Evolutionary conservation across 2,797 vertebrate genomes (phyloP).

Genomic region (Hoplostethus atlanticus): DNA sequence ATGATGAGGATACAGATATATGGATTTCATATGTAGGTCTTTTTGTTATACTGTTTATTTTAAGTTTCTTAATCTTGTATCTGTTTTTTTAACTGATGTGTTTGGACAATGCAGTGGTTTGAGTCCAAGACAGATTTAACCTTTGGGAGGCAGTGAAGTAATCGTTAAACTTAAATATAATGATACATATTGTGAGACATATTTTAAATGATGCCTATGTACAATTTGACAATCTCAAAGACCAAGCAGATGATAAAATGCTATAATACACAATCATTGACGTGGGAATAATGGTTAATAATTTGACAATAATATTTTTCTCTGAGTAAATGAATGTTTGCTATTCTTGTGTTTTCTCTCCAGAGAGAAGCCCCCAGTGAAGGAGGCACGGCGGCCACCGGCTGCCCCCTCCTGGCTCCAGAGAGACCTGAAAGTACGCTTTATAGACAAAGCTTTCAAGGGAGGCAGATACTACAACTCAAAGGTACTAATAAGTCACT

Average conservation of each 20-base stretch:
- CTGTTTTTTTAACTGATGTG: background rate
- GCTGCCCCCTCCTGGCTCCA: constrained; percentile 87
- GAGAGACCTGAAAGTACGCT: constrained; percentile 91
- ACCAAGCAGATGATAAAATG: no score
- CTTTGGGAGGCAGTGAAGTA: background rate
- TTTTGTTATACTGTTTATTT: background rate
- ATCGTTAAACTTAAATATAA: background rate
- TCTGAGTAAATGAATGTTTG: background rate
- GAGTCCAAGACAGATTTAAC: background rate
- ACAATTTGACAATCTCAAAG: no score
- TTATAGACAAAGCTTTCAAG: constrained; percentile 90
- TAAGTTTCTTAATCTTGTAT: background rate
- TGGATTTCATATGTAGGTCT: background rate
- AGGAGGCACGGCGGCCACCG: constrained; percentile 72
- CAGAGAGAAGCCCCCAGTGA: constrained; percentile 80
- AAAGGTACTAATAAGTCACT: constrained; percentile 83
- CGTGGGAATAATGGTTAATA: background rate
- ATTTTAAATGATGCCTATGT: no score
- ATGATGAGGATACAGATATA: background rate
- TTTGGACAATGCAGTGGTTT: background rate
- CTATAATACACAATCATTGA: no score
- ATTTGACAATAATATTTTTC: background rate
- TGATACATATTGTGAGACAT: no score
- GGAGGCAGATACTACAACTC: constrained; percentile 93
- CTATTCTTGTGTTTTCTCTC: background rate